Percentiles rank a stretch among this genome's conserved stretches.
phyloP scores from a whole-genome alignment of 2,797 vertebrate genomes.

The Chanos chanos region DNA sequence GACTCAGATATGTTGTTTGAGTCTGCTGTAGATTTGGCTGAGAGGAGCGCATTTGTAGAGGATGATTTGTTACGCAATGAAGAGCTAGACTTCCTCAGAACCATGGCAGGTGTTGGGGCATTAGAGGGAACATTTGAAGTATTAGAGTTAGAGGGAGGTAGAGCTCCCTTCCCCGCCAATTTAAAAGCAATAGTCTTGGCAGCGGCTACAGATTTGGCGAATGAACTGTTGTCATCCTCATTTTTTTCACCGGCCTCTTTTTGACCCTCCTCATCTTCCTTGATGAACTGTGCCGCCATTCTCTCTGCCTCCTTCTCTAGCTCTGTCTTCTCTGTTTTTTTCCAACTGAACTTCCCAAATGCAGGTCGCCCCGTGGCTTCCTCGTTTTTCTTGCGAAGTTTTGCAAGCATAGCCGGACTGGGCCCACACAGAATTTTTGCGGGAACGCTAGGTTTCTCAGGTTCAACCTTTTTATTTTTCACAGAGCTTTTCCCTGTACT shows the following conservation, averaged over 20 bases:
- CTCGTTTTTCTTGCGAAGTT: constrained; percentile 71
- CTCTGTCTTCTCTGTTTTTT: constrained; percentile 75
- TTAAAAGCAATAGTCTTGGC: constrained; percentile 89
- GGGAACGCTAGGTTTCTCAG: constrained; percentile 63
- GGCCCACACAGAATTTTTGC: constrained; percentile 71
- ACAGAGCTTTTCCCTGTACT: constrained; percentile 18
- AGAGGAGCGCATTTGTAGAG: constrained; percentile 79
- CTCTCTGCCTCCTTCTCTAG: constrained; percentile 76
- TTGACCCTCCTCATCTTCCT: constrained; percentile 74
- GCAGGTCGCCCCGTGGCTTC: constrained; percentile 55
- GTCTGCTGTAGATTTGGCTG: constrained; percentile 73
- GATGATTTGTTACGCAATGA: constrained; percentile 77
- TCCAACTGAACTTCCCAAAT: constrained; percentile 92
- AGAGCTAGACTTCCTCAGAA: constrained; percentile 68
- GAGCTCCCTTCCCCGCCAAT: constrained; percentile 72
- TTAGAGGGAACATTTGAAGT: constrained; percentile 85
- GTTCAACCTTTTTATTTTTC: constrained; percentile 62
- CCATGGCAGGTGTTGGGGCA: constrained; percentile 75
- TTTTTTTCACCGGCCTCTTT: constrained; percentile 45
- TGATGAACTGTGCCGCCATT: constrained; percentile 69
- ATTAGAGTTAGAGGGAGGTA: constrained; percentile 65
- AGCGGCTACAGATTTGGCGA: constrained; percentile 72
- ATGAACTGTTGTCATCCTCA: constrained; percentile 65
- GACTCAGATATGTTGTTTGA: constrained; percentile 57
- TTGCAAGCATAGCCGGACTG: constrained; percentile 74